phyloP scores from a whole-genome alignment of 1,140 invertebrate species.

The Apis dorsata region DNA sequence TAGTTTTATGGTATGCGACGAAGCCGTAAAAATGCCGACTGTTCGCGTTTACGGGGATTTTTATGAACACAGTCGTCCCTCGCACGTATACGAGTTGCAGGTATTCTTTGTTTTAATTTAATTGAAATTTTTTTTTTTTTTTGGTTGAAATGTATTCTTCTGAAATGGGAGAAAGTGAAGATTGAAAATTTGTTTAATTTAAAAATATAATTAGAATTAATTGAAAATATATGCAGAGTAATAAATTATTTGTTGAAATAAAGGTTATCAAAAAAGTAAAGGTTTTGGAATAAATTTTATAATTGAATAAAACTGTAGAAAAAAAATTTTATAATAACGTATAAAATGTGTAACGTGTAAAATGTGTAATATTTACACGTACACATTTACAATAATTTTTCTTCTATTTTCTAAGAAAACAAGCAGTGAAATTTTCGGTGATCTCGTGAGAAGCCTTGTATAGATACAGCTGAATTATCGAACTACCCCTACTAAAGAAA shows the following conservation, averaged over 20 bases:
- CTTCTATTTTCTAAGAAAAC: background rate
- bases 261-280: too few species aligned
- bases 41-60: background rate
- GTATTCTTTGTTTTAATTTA: background rate
- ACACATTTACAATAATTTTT: background rate
- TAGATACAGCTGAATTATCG: background rate
- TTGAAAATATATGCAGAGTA: too few species aligned
- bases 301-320: too few species aligned
- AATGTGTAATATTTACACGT: background rate
- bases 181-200: too few species aligned
- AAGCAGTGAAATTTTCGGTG: background rate
- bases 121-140: too few species aligned
- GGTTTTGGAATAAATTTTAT: too few species aligned
- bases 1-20: background rate
- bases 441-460: background rate
- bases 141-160: too few species aligned
- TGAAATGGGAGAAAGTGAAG: too few species aligned
- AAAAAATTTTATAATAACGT: background rate
- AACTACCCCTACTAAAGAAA: conserved; percentile 5
- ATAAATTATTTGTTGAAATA: too few species aligned
- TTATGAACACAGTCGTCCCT: background rate
- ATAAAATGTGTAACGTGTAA: background rate
- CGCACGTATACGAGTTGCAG: too few species aligned
- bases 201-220: too few species aligned
- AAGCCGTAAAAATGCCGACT: background rate